A percentile compares a stretch with the other conserved stretches of the same genome.
phyloP scores from a whole-genome alignment of 1,140 invertebrate species.

The Brachionus manjavacas region DNA sequence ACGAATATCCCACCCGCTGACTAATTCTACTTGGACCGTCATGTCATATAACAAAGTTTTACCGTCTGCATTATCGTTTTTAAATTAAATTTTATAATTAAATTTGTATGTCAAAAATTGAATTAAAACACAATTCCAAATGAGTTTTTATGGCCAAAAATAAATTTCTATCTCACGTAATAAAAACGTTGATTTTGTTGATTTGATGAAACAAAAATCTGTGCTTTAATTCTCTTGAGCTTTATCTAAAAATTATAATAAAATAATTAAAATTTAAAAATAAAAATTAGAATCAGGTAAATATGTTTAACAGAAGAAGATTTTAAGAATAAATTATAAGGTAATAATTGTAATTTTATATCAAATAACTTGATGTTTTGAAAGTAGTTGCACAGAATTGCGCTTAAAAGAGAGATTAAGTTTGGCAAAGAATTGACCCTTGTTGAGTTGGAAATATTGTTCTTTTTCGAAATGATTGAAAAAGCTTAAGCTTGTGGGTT shows the following conservation, averaged over 20 bases:
- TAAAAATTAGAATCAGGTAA: background rate
- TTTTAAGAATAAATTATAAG: background rate
- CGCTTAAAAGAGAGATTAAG: background rate
- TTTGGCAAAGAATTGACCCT: background rate
- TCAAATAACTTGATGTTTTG: background rate
- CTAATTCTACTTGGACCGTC: background rate
- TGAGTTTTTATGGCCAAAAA: background rate
- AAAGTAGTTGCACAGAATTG: background rate
- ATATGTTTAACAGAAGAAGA: background rate
- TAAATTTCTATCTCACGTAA: background rate
- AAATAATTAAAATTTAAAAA: background rate
- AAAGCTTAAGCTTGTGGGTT: background rate
- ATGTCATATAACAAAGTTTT: background rate
- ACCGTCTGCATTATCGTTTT: background rate
- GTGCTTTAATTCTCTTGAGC: background rate
- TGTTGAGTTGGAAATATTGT: background rate
- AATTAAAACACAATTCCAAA: background rate
- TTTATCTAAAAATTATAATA: conserved; percentile 8
- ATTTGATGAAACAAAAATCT: background rate
- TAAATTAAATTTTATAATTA: background rate
- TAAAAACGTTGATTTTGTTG: background rate
- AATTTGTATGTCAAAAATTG: background rate
- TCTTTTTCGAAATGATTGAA: background rate
- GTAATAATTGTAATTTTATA: background rate
- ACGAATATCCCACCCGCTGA: background rate